Conservation (phyloP, 2,888 invertebrate species). For the Podotricha telesiphe region DNA sequence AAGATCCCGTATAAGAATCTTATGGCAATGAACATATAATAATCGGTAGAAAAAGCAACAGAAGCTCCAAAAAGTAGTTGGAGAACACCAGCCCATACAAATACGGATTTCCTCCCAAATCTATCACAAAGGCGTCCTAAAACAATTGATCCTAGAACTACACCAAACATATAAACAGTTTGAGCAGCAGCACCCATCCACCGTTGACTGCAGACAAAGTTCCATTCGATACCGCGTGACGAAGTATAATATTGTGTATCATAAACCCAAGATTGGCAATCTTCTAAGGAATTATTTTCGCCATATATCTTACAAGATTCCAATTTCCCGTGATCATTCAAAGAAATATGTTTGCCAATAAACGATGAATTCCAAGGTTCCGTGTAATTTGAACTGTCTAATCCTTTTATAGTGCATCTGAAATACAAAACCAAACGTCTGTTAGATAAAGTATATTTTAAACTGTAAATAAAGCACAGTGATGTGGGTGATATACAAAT, state of each 20-base stretch:
- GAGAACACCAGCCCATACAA: conserved; percentile 89
- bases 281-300: conserved; percentile 63
- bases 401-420: conserved; percentile 84
- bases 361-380: conserved; percentile 82
- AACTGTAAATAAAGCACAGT: neutral
- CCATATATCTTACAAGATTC: conserved; percentile 86
- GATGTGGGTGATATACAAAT: neutral
- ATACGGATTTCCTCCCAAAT: conserved; percentile 90
- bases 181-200: conserved; percentile 94
- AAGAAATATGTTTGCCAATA: conserved; percentile 83
- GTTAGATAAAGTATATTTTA: neutral
- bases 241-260: conserved; percentile 88
- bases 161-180: conserved; percentile 92
- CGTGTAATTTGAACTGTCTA: conserved; percentile 80
- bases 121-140: conserved; percentile 91
- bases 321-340: conserved; percentile 80
- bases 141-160: conserved; percentile 90
- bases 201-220: conserved; percentile 89
- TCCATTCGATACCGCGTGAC: conserved; percentile 92
- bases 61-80: conserved; percentile 88
- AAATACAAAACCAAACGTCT: conserved; percentile 55
- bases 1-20: conserved; percentile 91
- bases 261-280: conserved; percentile 86
- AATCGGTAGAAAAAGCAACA: conserved; percentile 90
- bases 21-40: conserved; percentile 86